These are phyloP conservation scores for Anhinga anhinga DNA, from an alignment of 2,113 vertebrate genomes.

Conservation along the genomic window DNA sequence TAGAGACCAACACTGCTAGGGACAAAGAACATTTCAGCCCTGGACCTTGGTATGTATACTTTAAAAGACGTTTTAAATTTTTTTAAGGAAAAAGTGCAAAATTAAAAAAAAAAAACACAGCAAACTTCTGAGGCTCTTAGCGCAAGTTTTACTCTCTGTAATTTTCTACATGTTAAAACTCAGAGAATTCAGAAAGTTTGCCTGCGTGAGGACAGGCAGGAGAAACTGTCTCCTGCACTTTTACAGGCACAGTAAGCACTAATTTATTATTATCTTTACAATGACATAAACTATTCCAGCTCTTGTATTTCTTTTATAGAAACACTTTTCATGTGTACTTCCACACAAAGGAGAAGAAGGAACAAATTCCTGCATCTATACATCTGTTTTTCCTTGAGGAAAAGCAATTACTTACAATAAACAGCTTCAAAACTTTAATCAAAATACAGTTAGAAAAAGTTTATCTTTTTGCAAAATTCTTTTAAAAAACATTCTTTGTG, in stretches of 20 bases:
- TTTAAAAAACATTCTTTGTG: conserved; percentile 23
- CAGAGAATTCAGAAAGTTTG: not conserved
- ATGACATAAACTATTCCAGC: conserved; percentile 61
- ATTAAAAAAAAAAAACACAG: not conserved
- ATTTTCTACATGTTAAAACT: not conserved
- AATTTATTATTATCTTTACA: conserved; percentile 59
- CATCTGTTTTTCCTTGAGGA: conserved; percentile 69
- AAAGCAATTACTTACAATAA: conserved; percentile 72
- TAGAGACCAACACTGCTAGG: not conserved
- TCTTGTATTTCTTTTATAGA: conserved; percentile 66
- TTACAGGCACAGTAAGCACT: conserved; percentile 19
- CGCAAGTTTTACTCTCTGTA: not conserved
- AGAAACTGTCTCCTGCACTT: conserved; percentile 4
- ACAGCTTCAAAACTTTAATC: conserved; percentile 67
- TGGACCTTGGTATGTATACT: not conserved
- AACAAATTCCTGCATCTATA: conserved; percentile 62
- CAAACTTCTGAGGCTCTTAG: not conserved
- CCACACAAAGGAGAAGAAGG: conserved; percentile 60
- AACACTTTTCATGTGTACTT: conserved; percentile 55
- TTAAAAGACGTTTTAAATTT: not conserved
- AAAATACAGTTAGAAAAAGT: conserved; percentile 59
- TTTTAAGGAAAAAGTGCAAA: not conserved
- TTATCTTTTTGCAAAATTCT: conserved; percentile 58
- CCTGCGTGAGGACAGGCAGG: not conserved
- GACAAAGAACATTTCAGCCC: not conserved